Evolutionary conservation across 2,888 invertebrate species (phyloP), one percentile per base, ranked within the genome.

Genomic region (Lobophora halterata): DNA sequence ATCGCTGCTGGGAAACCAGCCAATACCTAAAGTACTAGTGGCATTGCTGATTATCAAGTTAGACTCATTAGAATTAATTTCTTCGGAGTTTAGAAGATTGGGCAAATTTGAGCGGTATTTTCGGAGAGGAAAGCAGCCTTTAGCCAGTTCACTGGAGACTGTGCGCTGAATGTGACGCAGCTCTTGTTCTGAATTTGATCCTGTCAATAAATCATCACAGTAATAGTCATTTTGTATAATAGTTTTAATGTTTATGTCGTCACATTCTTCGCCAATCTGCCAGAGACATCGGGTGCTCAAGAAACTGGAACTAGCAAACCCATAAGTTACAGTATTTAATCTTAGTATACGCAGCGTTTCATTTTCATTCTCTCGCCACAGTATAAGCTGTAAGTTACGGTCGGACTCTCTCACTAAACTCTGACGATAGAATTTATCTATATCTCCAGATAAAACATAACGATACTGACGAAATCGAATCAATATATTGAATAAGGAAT

Each of bases 151-250:
- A 1, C 13, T 6, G 3, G 27, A 33, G 1, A 46, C 41, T 6
- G 28, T 10, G 3, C 28, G 24, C 2, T 44, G 46, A 17, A 54
- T 53, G 7, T 36, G 7, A 2, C 18, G 5, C 8, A 49, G 23
- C 10, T 47, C 39, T 0, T 12, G 3, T 7, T 45, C 37, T 3
- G 26, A 20, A 11, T 52, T 24, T 2, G 25, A 29, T 1, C 54
- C 55, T 3, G 53, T 54, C 1, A 54, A 13, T 1, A 55, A 19
- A 31, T 60, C 56, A 33, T 63, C 58, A 1, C 51, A 45, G 13
- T 52, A 58, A 12, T 55, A 50, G 24, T 61, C 58, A 1, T 45
- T 28, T 35, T 51, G 29, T 3, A 61, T 56, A 1, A 55, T 56
- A 3, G 14, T 18, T 27, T 39, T 43, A 3, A 55, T 49, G 1